Conservation (phyloP, 2,888 invertebrate species). For the Hedya salicella region DNA sequence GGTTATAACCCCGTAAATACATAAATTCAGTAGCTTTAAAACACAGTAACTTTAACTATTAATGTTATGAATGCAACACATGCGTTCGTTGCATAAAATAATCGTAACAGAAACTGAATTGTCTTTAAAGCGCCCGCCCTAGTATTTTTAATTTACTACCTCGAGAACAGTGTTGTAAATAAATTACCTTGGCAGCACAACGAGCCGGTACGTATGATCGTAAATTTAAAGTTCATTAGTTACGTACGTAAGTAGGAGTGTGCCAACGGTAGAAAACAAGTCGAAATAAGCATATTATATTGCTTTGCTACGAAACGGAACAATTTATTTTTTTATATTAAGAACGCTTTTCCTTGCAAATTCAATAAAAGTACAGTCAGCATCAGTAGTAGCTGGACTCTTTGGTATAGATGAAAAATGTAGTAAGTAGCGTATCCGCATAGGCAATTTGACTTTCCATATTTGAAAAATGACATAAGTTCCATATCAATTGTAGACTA, state of each 20-base stretch:
- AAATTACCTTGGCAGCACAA: slow-evolving; percentile 19
- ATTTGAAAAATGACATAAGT: too few species aligned
- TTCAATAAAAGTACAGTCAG: too few species aligned
- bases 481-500: too few species aligned
- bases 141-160: slow-evolving; percentile 35
- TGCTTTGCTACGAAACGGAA: background rate
- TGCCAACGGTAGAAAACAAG: background rate
- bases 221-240: slow-evolving; percentile 27
- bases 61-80: background rate
- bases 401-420: too few species aligned
- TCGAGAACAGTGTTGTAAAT: slow-evolving; percentile 21
- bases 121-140: slow-evolving; percentile 10
- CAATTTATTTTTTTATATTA: too few species aligned
- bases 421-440: too few species aligned
- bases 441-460: too few species aligned
- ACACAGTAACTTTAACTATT: too few species aligned
- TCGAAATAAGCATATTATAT: background rate
- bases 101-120: slow-evolving; percentile 7
- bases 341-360: too few species aligned
- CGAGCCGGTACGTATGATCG: background rate
- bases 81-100: slow-evolving; percentile 16
- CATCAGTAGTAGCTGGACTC: too few species aligned
- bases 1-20: too few species aligned
- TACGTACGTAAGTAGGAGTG: slow-evolving; percentile 1
- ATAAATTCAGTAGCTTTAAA: too few species aligned